Evolutionary conservation across 1,140 invertebrate species (phyloP), one percentile per base, ranked within the genome.

Genomic region (Brachionus rotundiformis): DNA sequence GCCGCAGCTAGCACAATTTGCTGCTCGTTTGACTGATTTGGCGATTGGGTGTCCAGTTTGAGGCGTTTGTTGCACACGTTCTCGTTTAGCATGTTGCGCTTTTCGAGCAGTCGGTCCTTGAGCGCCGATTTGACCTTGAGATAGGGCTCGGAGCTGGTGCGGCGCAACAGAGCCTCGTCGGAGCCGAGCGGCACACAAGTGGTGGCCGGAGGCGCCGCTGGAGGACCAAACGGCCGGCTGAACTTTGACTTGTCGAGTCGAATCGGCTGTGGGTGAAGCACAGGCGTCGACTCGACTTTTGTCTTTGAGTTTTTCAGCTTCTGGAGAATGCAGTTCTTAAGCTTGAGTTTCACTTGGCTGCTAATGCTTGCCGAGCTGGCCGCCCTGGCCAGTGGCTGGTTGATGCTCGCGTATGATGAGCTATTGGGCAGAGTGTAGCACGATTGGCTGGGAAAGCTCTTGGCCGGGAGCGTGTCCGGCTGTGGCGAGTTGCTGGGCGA

Each of bases 311-410:
- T 36, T 63, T 59, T 54, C n/a, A 59, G 33, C 31, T 63, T 54
- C 36, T 63, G 76, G 10, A 79, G 76, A 10, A 79, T 79, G 54
- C 47, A 79, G n/a, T 79, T 63, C 41, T 79, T 79, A 10, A 79
- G 16, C 33, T 79, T 79, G 10, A 41, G 16, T 33, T 79, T 79
- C 7, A 79, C 76, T 41, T 79, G 31, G 8, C 27, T 79, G 31
- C 31, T 39, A 10, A 63, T 41, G 36, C 59, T 79, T 8, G 47
- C 36, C 16, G 31, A 39, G 16, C 76, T 79, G 0, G 11, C 25
- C 13, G 76, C 54, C 25, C 44, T 73, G 36, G 68, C 16, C 19
- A 73, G 10, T 8, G 25, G 3, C 0, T 31, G 4, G 36, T 10
- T 71, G 2, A 71, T n/a, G 39, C 23, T 44, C 2, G 36, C 7